Conservation (phyloP, 2,888 invertebrate species). For the Cotesia congregata region DNA sequence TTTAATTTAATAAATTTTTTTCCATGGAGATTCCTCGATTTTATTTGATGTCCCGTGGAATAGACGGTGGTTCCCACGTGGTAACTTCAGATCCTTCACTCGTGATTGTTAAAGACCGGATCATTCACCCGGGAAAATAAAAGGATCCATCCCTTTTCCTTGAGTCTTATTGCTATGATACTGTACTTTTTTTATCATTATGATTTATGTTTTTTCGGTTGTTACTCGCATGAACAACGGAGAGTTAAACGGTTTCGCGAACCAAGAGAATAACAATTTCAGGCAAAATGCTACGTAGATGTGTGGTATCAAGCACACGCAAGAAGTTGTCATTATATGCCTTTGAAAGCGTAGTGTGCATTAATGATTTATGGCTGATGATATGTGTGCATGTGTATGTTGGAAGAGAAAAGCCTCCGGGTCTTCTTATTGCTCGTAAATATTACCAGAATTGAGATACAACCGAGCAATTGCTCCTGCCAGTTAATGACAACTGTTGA, state of each 20-base stretch:
- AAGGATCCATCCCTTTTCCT: constrained; percentile 12
- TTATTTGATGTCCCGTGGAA: constrained; percentile 26
- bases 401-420: not conserved
- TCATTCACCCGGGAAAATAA: constrained; percentile 25
- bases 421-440: constrained; percentile 13
- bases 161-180: not conserved
- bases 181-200: not conserved
- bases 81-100: constrained; percentile 26
- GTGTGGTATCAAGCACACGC: not conserved
- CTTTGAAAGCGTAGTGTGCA: not conserved
- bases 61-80: constrained; percentile 29
- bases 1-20: too few relatives aligned
- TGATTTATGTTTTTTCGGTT: not conserved
- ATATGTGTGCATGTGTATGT: not conserved
- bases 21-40: not conserved
- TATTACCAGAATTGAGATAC: constrained; percentile 11
- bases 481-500: constrained; percentile 11
- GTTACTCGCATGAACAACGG: not conserved
- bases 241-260: constrained; percentile 11
- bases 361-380: not conserved
- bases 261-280: not conserved
- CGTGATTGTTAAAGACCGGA: constrained; percentile 29
- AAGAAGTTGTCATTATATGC: constrained; percentile 8
- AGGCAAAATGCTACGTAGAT: constrained; percentile 6
- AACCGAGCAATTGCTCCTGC: not conserved